These are phyloP conservation scores for Pachliopta kotzebuea DNA, from an alignment of 2,888 invertebrate genomes.

Conservation along the genomic window DNA sequence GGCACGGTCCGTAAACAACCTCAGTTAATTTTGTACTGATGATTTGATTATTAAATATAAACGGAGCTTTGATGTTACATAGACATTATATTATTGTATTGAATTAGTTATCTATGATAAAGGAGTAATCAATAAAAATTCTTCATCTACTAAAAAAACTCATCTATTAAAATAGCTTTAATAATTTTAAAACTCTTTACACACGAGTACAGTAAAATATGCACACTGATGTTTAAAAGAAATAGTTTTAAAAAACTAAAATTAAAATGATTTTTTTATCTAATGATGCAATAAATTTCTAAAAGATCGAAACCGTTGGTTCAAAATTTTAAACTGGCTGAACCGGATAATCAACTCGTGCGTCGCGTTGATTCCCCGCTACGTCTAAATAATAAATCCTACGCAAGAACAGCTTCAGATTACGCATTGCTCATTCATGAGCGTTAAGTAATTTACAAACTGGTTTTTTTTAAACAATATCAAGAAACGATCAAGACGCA, in stretches of 20 bases:
- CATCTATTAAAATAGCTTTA: too few species aligned
- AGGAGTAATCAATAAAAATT: too few species aligned
- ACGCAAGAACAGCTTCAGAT: not conserved
- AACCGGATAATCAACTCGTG: not conserved
- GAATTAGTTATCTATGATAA: too few species aligned
- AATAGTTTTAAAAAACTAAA: not conserved
- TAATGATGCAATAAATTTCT: not conserved
- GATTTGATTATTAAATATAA: too few species aligned
- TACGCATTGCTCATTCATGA: slow-evolving; percentile 18
- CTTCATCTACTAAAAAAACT: too few species aligned
- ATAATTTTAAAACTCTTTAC: too few species aligned
- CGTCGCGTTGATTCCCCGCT: not conserved
- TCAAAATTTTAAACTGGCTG: not conserved
- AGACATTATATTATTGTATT: too few species aligned
- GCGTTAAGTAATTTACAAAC: slow-evolving; percentile 10
- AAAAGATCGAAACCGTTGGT: not conserved
- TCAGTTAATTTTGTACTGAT: too few species aligned
- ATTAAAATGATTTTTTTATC: not conserved
- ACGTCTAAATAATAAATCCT: not conserved
- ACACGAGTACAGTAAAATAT: too few species aligned
- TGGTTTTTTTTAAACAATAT: not conserved
- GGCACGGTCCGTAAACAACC: too few species aligned
- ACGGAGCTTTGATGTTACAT: too few species aligned
- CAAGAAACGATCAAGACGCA: not conserved
- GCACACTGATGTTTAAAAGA: too few species aligned